phyloP scores from a whole-genome alignment of 2,113 vertebrate genomes.

The Halichoeres trimaculatus region DNA sequence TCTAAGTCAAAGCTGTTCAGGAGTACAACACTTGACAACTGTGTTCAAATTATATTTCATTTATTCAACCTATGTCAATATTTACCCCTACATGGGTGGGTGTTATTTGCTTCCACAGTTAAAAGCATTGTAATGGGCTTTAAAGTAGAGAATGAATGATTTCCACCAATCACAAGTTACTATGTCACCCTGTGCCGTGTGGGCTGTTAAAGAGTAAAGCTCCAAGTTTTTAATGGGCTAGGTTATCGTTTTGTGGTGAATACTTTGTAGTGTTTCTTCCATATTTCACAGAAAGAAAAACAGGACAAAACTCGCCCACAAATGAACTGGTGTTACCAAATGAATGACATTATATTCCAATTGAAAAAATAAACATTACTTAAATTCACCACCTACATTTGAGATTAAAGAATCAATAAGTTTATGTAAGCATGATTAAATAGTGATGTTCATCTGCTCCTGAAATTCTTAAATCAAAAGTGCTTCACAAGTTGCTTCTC shows the following conservation, averaged over 20 bases:
- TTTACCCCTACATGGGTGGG: conserved; percentile 1
- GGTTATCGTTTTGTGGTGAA: background rate
- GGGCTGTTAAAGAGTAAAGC: background rate
- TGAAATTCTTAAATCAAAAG: background rate
- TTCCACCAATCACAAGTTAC: conserved; percentile 12
- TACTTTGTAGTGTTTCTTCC: conserved; percentile 3
- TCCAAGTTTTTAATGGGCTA: background rate
- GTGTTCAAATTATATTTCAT: conserved; percentile 1
- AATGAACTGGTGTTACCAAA: background rate
- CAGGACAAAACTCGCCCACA: background rate
- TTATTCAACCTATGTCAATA: conserved; percentile 6
- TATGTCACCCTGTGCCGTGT: background rate
- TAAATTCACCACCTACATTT: background rate
- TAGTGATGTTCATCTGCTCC: background rate
- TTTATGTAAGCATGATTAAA: background rate
- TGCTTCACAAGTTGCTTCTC: background rate
- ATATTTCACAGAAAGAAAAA: conserved; percentile 1
- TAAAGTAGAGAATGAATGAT: background rate
- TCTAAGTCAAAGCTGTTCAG: no score
- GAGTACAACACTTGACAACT: background rate
- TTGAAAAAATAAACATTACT: no score
- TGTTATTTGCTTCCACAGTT: conserved; percentile 23
- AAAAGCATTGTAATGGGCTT: conserved; percentile 14
- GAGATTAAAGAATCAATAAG: no score
- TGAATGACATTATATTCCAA: background rate